A percentile compares a stretch with the other conserved stretches of the same genome.
Conservation (phyloP, 2,888 invertebrate species). For the Augiades crinisus region DNA sequence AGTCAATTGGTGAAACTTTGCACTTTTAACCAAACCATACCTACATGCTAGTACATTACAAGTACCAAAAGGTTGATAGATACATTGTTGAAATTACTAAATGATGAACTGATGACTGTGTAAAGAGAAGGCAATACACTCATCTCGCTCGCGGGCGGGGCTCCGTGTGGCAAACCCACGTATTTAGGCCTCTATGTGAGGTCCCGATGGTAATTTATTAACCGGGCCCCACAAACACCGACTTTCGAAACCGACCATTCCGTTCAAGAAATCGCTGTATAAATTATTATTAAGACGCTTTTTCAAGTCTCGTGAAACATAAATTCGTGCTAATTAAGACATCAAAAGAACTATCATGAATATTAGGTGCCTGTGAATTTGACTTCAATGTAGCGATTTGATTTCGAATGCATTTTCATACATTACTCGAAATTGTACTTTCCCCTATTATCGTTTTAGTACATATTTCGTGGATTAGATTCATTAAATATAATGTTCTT, state of each 20-base stretch:
- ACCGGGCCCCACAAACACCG: slow-evolving; percentile 66
- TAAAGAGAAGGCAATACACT: slow-evolving; percentile 29
- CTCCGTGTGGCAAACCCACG: slow-evolving; percentile 56
- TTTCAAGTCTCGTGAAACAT: slow-evolving; percentile 38
- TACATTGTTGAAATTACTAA: slow-evolving; percentile 13
- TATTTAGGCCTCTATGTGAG: slow-evolving; percentile 72
- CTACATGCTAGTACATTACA: no score
- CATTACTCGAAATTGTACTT: slow-evolving; percentile 18
- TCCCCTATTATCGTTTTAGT: slow-evolving; percentile 18
- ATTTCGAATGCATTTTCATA: slow-evolving; percentile 26
- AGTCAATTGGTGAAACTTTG: no score
- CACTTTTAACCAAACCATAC: no score
- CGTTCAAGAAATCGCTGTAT: slow-evolving; percentile 50
- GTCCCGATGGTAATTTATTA: slow-evolving; percentile 73
- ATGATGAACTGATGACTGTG: slow-evolving; percentile 14
- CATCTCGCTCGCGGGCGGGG: slow-evolving; percentile 65
- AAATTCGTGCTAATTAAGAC: slow-evolving; percentile 62
- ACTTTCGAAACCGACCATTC: slow-evolving; percentile 51
- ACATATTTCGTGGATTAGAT: slow-evolving; percentile 36
- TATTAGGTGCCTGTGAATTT: neutral
- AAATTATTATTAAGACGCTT: slow-evolving; percentile 48
- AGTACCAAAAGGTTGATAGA: no score
- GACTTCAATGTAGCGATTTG: slow-evolving; percentile 22
- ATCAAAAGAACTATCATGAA: slow-evolving; percentile 45
- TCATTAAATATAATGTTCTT: slow-evolving; percentile 44